phyloP scores from a whole-genome alignment of 2,113 vertebrate genomes.

The Otolemur garnettii region DNA sequence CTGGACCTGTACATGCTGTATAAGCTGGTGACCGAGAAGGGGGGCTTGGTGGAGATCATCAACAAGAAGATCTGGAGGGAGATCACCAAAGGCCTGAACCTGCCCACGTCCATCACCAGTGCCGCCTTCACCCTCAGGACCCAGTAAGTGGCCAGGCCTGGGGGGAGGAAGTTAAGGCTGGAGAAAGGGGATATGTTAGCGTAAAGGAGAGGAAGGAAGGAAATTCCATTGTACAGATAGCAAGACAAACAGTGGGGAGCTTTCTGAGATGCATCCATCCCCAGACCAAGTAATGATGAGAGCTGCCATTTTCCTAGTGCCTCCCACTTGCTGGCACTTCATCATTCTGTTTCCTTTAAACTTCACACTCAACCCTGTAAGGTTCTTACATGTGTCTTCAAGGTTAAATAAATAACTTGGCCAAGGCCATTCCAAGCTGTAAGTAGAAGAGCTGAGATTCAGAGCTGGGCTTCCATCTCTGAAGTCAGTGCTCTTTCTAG shows the following conservation, averaged over 20 bases:
- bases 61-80: constrained; percentile 99
- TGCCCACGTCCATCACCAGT: constrained; percentile 98
- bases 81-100: constrained; percentile 98
- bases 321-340: neutral
- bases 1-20: constrained; percentile 97
- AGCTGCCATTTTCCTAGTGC: neutral
- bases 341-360: neutral
- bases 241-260: neutral
- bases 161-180: rapidly evolving
- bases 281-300: neutral
- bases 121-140: constrained; percentile 98
- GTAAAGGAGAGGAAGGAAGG: constrained; percentile 31
- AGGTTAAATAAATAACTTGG: neutral
- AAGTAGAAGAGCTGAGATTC: neutral
- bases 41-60: constrained; percentile 98
- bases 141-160: constrained; percentile 89
- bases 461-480: neutral
- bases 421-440: neutral
- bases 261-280: neutral
- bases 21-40: constrained; percentile 98
- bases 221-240: constrained; percentile 28
- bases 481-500: neutral
- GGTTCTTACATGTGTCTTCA: neutral
- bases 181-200: neutral
- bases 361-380: neutral